These are phyloP conservation scores for Halyomorpha halys DNA, from an alignment of 1,140 invertebrate genomes.

Conservation along the genomic window DNA sequence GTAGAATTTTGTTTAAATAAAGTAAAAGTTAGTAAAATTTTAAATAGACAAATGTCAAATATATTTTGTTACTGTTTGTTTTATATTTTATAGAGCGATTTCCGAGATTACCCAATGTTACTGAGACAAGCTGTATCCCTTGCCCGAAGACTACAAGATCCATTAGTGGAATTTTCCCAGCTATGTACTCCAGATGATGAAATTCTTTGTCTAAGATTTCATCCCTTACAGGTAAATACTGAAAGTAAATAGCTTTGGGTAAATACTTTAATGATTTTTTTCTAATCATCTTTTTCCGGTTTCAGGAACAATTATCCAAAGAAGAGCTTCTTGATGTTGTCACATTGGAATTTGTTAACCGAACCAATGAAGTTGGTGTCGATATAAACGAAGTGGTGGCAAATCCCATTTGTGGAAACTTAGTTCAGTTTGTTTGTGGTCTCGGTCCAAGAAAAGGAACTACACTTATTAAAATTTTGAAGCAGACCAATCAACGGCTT, in stretches of 20 bases:
- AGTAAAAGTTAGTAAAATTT: too few relatives aligned
- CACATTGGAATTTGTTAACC: constrained; percentile 79
- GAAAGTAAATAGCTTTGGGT: constrained; percentile 1
- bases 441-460: constrained; percentile 90
- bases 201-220: constrained; percentile 86
- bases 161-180: constrained; percentile 90
- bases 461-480: constrained; percentile 79
- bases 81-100: constrained; percentile 53
- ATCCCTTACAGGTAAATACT: constrained; percentile 57
- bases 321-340: constrained; percentile 79
- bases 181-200: constrained; percentile 92
- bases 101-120: constrained; percentile 80
- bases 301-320: constrained; percentile 70
- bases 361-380: constrained; percentile 97
- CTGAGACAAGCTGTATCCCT: constrained; percentile 85
- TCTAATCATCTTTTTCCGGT: constrained; percentile 11
- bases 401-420: constrained; percentile 71
- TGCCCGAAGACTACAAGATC: constrained; percentile 87
- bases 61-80: too few relatives aligned
- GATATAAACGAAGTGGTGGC: constrained; percentile 90
- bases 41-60: too few relatives aligned
- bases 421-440: constrained; percentile 97
- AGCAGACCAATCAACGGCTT: constrained; percentile 84
- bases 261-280: not conserved
- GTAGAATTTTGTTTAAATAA: not conserved